phyloP scores from a whole-genome alignment of 2,797 vertebrate genomes.

The Sphenodon punctatus region DNA sequence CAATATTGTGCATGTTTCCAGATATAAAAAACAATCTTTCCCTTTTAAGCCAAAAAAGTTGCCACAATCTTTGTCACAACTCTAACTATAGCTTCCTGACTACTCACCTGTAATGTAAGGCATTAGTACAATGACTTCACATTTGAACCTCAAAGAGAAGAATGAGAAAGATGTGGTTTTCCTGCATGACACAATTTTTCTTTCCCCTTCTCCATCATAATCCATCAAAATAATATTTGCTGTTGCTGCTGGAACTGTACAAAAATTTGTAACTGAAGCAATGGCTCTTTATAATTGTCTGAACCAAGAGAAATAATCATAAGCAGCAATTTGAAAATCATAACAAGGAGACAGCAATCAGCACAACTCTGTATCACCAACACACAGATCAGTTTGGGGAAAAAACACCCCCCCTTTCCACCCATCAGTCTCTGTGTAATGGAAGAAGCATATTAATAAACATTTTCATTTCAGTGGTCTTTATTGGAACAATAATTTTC shows the following conservation, averaged over 20 bases:
- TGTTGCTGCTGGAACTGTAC: constrained; percentile 1
- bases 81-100: too few relatives aligned
- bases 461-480: constrained; percentile 55
- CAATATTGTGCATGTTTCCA: too few relatives aligned
- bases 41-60: too few relatives aligned
- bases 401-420: constrained; percentile 13
- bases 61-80: too few relatives aligned
- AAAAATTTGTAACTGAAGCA: constrained; percentile 16
- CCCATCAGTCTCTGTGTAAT: constrained; percentile 39
- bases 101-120: too few relatives aligned
- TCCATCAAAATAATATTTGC: background rate
- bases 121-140: background rate
- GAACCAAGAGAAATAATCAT: constrained; percentile 57
- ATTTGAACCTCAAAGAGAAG: background rate
- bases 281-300: constrained; percentile 6
- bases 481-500: constrained; percentile 62
- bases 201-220: background rate
- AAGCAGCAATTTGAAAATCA: constrained; percentile 61
- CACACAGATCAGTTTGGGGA: constrained; percentile 34
- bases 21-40: too few relatives aligned
- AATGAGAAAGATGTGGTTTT: background rate
- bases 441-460: constrained; percentile 63
- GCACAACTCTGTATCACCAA: constrained; percentile 55
- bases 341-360: constrained; percentile 63
- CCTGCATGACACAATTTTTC: background rate